Evolutionary conservation across 2,888 invertebrate species (phyloP).

Genomic region (Druceiella hillmani): DNA sequence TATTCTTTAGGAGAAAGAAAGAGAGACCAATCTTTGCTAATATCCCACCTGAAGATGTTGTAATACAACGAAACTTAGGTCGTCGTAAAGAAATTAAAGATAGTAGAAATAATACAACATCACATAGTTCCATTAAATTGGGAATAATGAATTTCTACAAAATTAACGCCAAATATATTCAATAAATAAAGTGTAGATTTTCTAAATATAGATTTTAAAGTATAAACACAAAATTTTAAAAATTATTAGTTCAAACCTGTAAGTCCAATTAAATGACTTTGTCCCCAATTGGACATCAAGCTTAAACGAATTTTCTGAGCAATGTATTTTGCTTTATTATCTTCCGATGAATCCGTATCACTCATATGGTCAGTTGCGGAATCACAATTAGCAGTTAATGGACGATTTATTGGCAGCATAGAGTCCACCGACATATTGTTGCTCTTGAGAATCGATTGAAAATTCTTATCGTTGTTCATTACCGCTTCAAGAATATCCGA

Average conservation of each 20-base stretch:
- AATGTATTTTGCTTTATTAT: slow-evolving; percentile 33
- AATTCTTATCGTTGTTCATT: slow-evolving; percentile 39
- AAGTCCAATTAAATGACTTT: slow-evolving; percentile 53
- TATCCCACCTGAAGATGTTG: no score
- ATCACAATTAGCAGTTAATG: slow-evolving; percentile 53
- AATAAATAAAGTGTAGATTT: no score
- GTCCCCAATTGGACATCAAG: slow-evolving; percentile 61
- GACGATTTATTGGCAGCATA: slow-evolving; percentile 43
- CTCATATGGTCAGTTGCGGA: slow-evolving; percentile 31
- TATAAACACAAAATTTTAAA: slow-evolving; percentile 1
- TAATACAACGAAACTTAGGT: no score
- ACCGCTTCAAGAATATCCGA: slow-evolving; percentile 59
- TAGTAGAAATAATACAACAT: no score
- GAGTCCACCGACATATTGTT: slow-evolving; percentile 33
- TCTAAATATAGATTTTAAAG: no score
- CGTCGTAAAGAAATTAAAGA: no score
- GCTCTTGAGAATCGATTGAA: slow-evolving; percentile 39
- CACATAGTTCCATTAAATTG: no score
- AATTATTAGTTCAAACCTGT: slow-evolving; percentile 38
- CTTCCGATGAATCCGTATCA: slow-evolving; percentile 27
- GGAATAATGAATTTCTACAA: no score
- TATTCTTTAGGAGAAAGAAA: no score
- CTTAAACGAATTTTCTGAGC: slow-evolving; percentile 48
- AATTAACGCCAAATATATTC: no score
- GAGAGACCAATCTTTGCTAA: no score